Percentiles rank a stretch among this genome's conserved stretches.
Evolutionary conservation across 2,888 invertebrate genomes (phyloP).

Genomic region (Dioctria rufipes): DNA sequence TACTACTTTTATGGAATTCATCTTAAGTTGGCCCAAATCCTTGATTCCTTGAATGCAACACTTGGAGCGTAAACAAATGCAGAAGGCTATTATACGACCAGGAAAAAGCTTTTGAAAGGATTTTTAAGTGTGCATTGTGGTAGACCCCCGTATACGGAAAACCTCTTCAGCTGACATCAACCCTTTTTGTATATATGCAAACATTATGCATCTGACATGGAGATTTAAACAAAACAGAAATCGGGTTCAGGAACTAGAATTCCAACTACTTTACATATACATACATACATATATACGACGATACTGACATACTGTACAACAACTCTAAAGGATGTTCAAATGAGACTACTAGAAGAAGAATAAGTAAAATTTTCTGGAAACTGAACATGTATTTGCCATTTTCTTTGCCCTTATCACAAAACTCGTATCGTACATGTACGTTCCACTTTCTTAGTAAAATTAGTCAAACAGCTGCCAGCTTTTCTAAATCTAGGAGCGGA

Average conservation of each 20-base stretch:
- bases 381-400: background rate
- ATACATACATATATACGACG: background rate
- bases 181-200: background rate
- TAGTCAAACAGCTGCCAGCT: background rate
- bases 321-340: background rate
- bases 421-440: background rate
- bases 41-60: constrained; percentile 47
- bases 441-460: background rate
- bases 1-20: background rate
- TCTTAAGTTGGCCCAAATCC: constrained; percentile 38
- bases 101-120: constrained; percentile 13
- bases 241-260: background rate
- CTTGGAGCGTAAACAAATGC: constrained; percentile 52
- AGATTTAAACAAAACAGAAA: constrained; percentile 1
- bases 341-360: background rate
- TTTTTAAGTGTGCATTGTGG: constrained; percentile 50
- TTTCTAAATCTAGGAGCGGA: constrained; percentile 1
- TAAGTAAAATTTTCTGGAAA: background rate
- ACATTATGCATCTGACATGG: background rate
- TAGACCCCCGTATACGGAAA: constrained; percentile 16
- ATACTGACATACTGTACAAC: background rate
- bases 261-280: background rate
- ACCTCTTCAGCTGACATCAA: constrained; percentile 46
- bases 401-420: background rate
- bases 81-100: constrained; percentile 37